phyloP scores from a whole-genome alignment of 1,140 invertebrate genomes.

The Orchesella cincta region DNA sequence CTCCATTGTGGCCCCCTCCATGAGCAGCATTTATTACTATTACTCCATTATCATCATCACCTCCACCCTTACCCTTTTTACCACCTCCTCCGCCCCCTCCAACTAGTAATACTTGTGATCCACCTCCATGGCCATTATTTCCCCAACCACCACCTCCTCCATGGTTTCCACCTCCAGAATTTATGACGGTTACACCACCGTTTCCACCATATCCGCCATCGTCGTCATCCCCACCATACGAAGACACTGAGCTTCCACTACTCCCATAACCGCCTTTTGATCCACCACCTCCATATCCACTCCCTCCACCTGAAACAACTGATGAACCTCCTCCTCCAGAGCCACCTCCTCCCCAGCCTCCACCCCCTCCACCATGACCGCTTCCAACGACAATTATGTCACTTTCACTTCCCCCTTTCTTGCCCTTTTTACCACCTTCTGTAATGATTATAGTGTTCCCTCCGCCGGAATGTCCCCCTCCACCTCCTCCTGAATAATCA shows the following conservation, averaged over 20 bases:
- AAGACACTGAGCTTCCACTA: constrained; percentile 3
- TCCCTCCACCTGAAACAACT: constrained; percentile 46
- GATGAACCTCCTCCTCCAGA: not conserved
- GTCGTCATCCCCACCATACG: not conserved
- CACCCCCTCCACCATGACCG: constrained; percentile 5
- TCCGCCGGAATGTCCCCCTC: not conserved
- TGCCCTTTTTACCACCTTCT: not conserved
- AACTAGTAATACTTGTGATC: not conserved
- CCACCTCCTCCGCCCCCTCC: not conserved
- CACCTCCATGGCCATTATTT: not conserved
- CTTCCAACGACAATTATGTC: not conserved
- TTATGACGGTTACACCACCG: constrained; percentile 20
- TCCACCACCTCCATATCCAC: constrained; percentile 47
- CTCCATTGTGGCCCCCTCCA: constrained; percentile 25
- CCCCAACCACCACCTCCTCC: constrained; percentile 23
- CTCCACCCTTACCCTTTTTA: not conserved
- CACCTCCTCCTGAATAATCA: not conserved
- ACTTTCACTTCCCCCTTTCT: constrained; percentile 10
- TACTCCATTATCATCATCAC: not conserved
- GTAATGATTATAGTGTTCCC: not conserved
- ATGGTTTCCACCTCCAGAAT: constrained; percentile 22
- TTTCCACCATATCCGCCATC: not conserved
- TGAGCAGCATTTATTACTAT: constrained; percentile 34
- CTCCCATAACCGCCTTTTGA: constrained; percentile 21
- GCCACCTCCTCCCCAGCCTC: constrained; percentile 15